Conservation (phyloP, 2,797 vertebrate genomes). For the Enteromius paludinosus region DNA sequence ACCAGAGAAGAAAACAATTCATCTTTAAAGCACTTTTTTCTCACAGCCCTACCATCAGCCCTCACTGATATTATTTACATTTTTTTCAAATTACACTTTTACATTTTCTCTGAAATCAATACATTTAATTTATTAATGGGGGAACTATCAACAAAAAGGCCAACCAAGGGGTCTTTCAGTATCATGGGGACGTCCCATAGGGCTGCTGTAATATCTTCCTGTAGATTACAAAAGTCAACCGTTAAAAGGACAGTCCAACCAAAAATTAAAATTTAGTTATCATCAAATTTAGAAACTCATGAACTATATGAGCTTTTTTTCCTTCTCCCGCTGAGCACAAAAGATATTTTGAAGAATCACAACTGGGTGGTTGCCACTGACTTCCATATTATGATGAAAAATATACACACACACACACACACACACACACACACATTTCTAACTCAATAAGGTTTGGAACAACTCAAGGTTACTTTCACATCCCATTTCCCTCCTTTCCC, state of each 20-base stretch:
- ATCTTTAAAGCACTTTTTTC: not conserved
- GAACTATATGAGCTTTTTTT: not conserved
- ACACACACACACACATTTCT: too few species aligned
- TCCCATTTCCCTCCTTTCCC: not conserved
- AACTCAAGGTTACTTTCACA: not conserved
- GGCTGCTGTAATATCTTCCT: not conserved
- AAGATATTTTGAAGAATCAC: not conserved
- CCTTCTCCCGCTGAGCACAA: not conserved
- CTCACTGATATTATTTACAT: conserved; percentile 51
- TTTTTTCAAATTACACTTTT: conserved; percentile 40
- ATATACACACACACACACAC: too few species aligned
- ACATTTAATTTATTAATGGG: conserved; percentile 49
- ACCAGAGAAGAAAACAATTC: conserved; percentile 15
- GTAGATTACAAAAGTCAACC: not conserved
- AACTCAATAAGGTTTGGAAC: too few species aligned
- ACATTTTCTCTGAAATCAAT: conserved; percentile 45
- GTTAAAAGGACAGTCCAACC: not conserved
- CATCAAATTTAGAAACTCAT: too few species aligned
- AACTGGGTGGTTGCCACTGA: not conserved
- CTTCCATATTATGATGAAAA: too few species aligned
- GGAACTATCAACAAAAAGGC: conserved; percentile 1
- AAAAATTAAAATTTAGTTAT: not conserved
- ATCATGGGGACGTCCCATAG: not conserved
- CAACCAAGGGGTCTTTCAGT: not conserved
- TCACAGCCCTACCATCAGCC: not conserved